Conservation (phyloP, 2,113 vertebrate species). For the Vombatus ursinus region DNA sequence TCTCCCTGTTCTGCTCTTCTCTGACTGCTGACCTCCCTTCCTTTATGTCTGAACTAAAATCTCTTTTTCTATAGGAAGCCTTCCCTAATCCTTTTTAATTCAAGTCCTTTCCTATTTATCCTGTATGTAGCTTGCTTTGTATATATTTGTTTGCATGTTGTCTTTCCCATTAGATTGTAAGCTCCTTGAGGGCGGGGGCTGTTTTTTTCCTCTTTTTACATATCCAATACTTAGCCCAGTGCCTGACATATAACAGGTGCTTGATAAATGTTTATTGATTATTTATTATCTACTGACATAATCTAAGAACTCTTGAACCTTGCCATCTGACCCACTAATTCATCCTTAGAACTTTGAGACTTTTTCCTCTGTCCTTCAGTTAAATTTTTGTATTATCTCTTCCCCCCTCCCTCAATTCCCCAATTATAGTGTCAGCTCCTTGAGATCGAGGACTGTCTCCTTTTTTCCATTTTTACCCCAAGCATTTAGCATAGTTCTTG, state of each 20-base stretch:
- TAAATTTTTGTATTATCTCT: no score
- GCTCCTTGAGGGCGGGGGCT: background rate
- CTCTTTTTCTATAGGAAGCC: background rate
- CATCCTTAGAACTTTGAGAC: no score
- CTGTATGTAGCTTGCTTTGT: background rate
- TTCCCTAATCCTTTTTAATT: background rate
- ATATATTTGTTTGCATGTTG: background rate
- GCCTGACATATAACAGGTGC: background rate
- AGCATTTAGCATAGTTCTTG: background rate
- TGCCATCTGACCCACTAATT: background rate
- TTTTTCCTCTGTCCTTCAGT: no score
- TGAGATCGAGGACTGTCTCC: background rate
- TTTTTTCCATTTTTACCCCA: background rate
- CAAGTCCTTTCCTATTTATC: background rate
- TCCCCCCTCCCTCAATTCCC: background rate
- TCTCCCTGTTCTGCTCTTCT: background rate
- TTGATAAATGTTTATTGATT: background rate
- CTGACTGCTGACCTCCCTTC: background rate
- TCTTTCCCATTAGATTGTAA: background rate
- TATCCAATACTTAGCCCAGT: background rate
- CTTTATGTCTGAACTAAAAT: background rate
- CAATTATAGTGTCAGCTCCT: background rate
- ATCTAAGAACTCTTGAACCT: background rate
- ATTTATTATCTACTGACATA: background rate
- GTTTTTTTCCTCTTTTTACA: no score